Evolutionary conservation across 1,140 invertebrate genomes (phyloP), one percentile per base, ranked within the genome.

Genomic region (Batillaria attramentaria): DNA sequence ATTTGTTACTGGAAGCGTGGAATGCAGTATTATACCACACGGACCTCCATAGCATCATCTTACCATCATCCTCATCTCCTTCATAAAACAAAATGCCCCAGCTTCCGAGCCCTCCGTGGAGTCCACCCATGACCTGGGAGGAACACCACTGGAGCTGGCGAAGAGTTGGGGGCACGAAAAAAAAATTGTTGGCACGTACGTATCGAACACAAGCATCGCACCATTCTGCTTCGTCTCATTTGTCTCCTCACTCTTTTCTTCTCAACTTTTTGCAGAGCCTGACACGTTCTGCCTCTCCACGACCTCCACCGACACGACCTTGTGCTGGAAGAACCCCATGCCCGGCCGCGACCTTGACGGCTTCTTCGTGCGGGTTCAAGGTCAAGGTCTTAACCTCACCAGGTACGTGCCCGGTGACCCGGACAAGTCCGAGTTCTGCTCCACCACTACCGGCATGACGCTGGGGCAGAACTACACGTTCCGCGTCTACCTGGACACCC

Each of bases 291-390:
- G 80, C 43, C 69, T 84, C 10, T 65, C 77, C 20, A 72, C 79
- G 2, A 78, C 70, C 5, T 20, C n/a, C 18, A 35, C 8, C 18
- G 74, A 54, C 60, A 78, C 77, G 0, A 79, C 72, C 3, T 54
- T 82, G 24, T 84, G 81, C 74, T 84, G 83, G 81, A 82, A 78
- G 73, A 82, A 82, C 54, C 78, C 79, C 6, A 80, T 82, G 80
- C 57, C 69, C 0, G 73, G 66, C 0, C 46, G 54, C 13, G 20
- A 68, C 20, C 54, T 80, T 28, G 37, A 41, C 13, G 79, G 77
- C 5, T 84, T 69, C 68, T 46, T 65, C 20, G 35, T 81, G 24
- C 39, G 46, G 31, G 69, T 84, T 8, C 28, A 72, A 42, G 68
- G 54, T 24, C 60, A 41, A 60, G 39, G 37, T 42, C 6, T 31